Percentiles rank a stretch among this genome's conserved stretches.
These are phyloP conservation scores for Caenorhabditis angaria DNA, from an alignment of 2,888 invertebrate genomes.

Conservation along the genomic window DNA sequence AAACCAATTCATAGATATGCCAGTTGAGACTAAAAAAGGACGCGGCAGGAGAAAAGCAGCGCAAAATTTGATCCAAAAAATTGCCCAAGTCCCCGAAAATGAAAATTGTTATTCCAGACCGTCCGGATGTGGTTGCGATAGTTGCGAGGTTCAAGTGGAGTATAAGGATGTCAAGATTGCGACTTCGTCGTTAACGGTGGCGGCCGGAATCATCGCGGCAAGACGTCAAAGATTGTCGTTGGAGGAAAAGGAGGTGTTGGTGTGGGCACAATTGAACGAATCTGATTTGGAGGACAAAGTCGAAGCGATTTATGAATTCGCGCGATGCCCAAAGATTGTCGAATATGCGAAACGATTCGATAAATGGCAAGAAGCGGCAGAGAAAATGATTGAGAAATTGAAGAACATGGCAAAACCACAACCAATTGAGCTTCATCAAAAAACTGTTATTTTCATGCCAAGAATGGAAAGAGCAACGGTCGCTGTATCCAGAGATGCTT, in stretches of 20 bases:
- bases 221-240: not conserved
- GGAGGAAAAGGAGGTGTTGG: not conserved
- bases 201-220: not conserved
- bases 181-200: not conserved
- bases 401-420: not conserved
- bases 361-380: not conserved
- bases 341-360: not conserved
- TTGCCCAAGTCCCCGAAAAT: not conserved
- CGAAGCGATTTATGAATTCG: not conserved
- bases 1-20: not conserved
- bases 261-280: not conserved
- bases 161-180: not conserved
- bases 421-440: not conserved
- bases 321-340: not conserved
- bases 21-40: not conserved
- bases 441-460: not conserved
- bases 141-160: not conserved
- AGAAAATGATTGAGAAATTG: not conserved
- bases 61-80: too few species aligned
- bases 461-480: not conserved
- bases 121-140: not conserved
- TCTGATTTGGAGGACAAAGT: not conserved
- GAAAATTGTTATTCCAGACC: not conserved
- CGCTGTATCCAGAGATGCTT: not conserved
- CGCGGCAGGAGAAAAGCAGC: not conserved